A percentile compares a stretch with the other conserved stretches of the same genome.
phyloP scores from a whole-genome alignment of 2,113 vertebrate species.

The Spheniscus mendiculus region DNA sequence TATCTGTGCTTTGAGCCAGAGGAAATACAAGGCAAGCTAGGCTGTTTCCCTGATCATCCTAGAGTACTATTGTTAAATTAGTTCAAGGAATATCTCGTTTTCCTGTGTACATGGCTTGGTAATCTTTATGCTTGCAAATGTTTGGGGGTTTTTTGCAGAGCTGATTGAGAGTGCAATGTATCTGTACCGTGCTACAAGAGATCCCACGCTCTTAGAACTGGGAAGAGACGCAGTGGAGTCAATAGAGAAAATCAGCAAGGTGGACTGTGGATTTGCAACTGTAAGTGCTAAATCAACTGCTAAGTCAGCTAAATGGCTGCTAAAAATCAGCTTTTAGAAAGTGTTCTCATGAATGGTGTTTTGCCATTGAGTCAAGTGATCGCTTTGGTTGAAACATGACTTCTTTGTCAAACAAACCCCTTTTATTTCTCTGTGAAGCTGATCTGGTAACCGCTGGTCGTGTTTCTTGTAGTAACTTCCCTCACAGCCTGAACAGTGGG shows the following conservation, averaged over 20 bases:
- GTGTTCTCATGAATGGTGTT: neutral
- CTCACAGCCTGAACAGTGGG: neutral
- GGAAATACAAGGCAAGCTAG: neutral
- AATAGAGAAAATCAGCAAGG: slow-evolving; percentile 92
- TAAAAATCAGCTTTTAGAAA: neutral
- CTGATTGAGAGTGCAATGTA: slow-evolving; percentile 98
- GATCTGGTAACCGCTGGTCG: neutral
- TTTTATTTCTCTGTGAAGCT: neutral
- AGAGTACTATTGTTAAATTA: neutral
- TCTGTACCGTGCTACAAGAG: slow-evolving; percentile 92
- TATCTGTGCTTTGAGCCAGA: neutral
- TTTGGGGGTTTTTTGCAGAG: slow-evolving; percentile 77
- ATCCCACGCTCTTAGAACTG: slow-evolving; percentile 90
- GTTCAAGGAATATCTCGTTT: neutral
- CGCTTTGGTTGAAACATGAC: neutral
- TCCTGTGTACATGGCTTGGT: neutral
- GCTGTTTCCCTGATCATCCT: neutral
- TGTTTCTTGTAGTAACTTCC: neutral
- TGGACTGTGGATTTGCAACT: slow-evolving; percentile 94
- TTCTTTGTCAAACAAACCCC: neutral
- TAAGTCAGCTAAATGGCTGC: neutral
- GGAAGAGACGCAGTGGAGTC: slow-evolving; percentile 93
- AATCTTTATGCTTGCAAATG: neutral
- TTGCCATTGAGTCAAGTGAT: neutral
- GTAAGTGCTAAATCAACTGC: slow-evolving; percentile 76